Percentiles rank a stretch among this genome's conserved stretches.
These are phyloP conservation scores for Patella vulgata DNA, from an alignment of 1,140 invertebrate genomes.

Conservation along the genomic window DNA sequence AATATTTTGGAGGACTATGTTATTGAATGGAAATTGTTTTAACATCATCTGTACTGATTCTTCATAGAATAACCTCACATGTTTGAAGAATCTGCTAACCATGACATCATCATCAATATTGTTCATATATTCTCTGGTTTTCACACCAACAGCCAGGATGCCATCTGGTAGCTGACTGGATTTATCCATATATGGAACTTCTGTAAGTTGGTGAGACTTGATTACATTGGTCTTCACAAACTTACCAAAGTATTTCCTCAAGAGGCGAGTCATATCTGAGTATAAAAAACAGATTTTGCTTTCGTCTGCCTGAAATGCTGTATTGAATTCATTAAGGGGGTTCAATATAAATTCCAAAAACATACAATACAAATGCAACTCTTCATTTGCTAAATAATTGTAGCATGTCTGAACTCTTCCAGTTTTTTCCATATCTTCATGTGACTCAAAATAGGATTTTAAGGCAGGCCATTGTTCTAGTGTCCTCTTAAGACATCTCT, in stretches of 20 bases:
- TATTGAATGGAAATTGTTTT: slow-evolving; percentile 12
- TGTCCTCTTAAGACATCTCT: slow-evolving; percentile 16
- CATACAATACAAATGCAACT: slow-evolving; percentile 18
- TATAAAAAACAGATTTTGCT: slow-evolving; percentile 13
- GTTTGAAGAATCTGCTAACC: slow-evolving; percentile 12
- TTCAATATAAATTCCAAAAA: slow-evolving; percentile 20
- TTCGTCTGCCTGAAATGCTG: slow-evolving; percentile 17
- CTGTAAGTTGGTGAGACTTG: not conserved
- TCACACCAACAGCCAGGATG: slow-evolving; percentile 2
- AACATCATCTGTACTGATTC: slow-evolving; percentile 6
- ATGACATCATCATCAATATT: not conserved
- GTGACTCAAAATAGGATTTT: slow-evolving; percentile 18
- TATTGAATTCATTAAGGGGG: slow-evolving; percentile 31
- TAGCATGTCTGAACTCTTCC: slow-evolving; percentile 12
- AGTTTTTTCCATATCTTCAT: slow-evolving; percentile 21
- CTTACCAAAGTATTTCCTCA: slow-evolving; percentile 22
- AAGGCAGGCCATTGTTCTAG: slow-evolving; percentile 31
- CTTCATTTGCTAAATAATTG: not conserved
- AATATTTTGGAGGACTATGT: not conserved
- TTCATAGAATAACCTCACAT: not conserved
- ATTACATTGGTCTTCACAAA: slow-evolving; percentile 11
- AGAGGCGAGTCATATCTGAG: slow-evolving; percentile 2
- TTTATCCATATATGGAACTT: not conserved
- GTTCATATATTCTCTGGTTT: slow-evolving; percentile 9
- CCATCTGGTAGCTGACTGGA: slow-evolving; percentile 13